Evolutionary conservation across 2,113 vertebrate genomes (phyloP), one percentile per base, ranked within the genome.

Genomic region (Sigmodon hispidus): DNA sequence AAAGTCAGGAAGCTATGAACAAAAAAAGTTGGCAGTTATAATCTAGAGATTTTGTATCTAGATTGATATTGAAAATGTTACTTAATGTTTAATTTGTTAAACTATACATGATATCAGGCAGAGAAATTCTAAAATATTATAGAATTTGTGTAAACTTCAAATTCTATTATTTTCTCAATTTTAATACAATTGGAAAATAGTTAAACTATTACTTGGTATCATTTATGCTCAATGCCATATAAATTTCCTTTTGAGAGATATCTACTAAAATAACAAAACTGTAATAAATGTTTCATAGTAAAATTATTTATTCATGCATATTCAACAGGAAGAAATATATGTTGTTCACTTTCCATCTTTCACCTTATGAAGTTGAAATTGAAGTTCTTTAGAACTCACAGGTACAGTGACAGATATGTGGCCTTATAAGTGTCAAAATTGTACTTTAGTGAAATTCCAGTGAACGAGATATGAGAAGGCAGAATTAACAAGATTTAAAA

Each of bases 311-410:
- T 29, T 76, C 65, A 29, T 91, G 7, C 81, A 63, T 61, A 57
- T 4, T 70, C 45, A 92, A 2, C 40, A 73, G 59, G 52, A 75
- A 31, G 29, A 55, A 15, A 21, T 72, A 29, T 45, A 17, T 52
- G 36, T 22, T 34, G 83, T 2, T 11, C 16, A 94, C 87, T 72
- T 16, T 26, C 11, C 48, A 61, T 84, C 48, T 96, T 72, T 76
- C 81, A 55, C 13, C 16, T 73, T 77, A 43, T 8, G 15, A 72
- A 55, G 67, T 87, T 92, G 7, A 96, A 89, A 75, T 80, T n/a
- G 55, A 84, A 59, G 4, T 84, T 93, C 52, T 63, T 12, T 90
- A 80, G 24, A 88, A 79, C 43, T 92, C 80, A 73, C n/a, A 94
- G 40, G 52, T 50, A 48, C n/a, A 10, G 36, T 86, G 59, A 72